Percentiles rank a stretch among this genome's conserved stretches.
Conservation (phyloP, 2,113 vertebrate species). For the Gulo gulo region DNA sequence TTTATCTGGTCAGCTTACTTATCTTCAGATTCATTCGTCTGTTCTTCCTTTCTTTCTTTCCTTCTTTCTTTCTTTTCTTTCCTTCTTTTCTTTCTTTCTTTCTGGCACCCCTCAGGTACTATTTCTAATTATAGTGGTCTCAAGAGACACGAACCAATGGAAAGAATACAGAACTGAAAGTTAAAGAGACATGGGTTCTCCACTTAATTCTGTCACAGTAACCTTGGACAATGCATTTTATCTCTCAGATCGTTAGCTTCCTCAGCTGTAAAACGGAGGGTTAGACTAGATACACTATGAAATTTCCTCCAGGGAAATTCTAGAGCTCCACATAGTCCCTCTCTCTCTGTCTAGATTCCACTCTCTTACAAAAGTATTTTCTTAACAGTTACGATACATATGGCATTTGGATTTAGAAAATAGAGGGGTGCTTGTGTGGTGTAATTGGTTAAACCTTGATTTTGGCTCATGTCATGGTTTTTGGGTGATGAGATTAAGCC, state of each 20-base stretch:
- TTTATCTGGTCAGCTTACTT: slow-evolving; percentile 21
- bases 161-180: slow-evolving; percentile 9
- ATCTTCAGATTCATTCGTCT: not conserved
- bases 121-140: slow-evolving; percentile 25
- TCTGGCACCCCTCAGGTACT: not conserved
- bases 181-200: not conserved
- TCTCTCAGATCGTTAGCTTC: slow-evolving; percentile 8
- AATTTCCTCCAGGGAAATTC: not conserved
- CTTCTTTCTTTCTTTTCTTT: too few species aligned
- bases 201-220: not conserved
- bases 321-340: not conserved
- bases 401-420: slow-evolving; percentile 24
- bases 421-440: not conserved
- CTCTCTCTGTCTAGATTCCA: not conserved
- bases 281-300: not conserved
- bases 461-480: not conserved
- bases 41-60: too few species aligned
- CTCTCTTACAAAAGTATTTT: slow-evolving; percentile 10
- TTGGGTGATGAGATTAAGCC: not conserved
- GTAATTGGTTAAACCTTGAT: not conserved
- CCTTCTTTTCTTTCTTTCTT: not conserved
- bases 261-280: not conserved
- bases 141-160: not conserved
- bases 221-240: not conserved
- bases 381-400: not conserved